Evolutionary conservation across 2,888 invertebrate genomes (phyloP), one percentile per base, ranked within the genome.

Genomic region (Magallana nippona): DNA sequence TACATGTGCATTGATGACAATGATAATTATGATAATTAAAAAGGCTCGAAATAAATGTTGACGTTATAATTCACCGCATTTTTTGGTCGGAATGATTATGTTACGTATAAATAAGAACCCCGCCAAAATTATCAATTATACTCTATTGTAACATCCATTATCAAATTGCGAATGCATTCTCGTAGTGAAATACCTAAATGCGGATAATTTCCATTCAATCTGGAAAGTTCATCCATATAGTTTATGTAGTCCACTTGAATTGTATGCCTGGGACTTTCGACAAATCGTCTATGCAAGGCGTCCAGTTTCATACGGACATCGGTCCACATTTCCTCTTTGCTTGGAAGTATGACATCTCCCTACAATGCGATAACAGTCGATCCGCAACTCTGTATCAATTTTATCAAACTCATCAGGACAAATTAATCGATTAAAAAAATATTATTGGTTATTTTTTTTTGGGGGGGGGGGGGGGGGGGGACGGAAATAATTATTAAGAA

Each of bases 191-290:
- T 89, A 91, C 92, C 77, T 55, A 94, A 81, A 85, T 93, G 89
- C 0, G 95, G 95, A 83, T 91, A 91, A 84, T 93, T 94, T 17
- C 95, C 95, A 63, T 93, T 89, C 10, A 93, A 79, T 56, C 89
- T 86, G 8, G 95, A 94, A 82, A 95, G 85, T 82, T 94, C 93
- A 87, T 95, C 95, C 94, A 95, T 94, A 86, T 93, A 94, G 13
- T 85, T 82, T 13, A 92, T 79, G 83, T 88, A 90, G 83, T 94
- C 93, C 15, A 94, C 93, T 86, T 94, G 94, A 19, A 94, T 92
- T 1, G 94, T 94, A 87, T 94, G 94, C 32, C 94, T 85, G 56
- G 88, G 89, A 5, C 91, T 89, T 55, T 84, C 44, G 5, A 88
- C 87, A 79, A 91, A 92, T 13, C 87, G 89, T 83, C 81, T 81